These are phyloP conservation scores for Podotricha telesiphe DNA, from an alignment of 2,888 invertebrate genomes.

Conservation along the genomic window DNA sequence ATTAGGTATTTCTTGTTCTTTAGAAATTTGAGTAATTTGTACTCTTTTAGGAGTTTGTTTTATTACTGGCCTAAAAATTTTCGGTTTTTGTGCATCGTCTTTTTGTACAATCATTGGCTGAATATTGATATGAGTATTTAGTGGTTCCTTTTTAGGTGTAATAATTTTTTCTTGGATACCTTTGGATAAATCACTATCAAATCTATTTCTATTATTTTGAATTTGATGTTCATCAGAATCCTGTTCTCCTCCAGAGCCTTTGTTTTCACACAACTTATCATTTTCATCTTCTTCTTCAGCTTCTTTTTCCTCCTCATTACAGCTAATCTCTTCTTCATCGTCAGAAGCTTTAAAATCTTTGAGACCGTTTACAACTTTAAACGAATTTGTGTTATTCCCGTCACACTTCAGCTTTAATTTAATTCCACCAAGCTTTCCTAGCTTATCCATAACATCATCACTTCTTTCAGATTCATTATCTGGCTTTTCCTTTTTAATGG, in stretches of 20 bases:
- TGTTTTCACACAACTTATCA: conserved; percentile 48
- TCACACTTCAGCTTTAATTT: conserved; percentile 78
- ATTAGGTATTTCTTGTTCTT: conserved; percentile 48
- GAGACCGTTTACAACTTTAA: conserved; percentile 76
- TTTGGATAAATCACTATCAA: conserved; percentile 57
- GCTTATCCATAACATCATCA: conserved; percentile 67
- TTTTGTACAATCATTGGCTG: conserved; percentile 49
- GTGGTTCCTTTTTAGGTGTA: conserved; percentile 52
- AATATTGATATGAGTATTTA: conserved; percentile 50
- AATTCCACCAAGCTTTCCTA: conserved; percentile 74
- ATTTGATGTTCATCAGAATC: conserved; percentile 50
- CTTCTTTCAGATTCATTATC: conserved; percentile 50
- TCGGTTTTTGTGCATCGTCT: conserved; percentile 51
- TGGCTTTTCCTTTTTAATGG: conserved; percentile 68
- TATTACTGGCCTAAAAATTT: conserved; percentile 63
- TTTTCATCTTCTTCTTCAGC: conserved; percentile 55
- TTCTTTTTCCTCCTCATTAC: conserved; percentile 59
- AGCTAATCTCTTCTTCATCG: conserved; percentile 67
- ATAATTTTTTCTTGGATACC: conserved; percentile 53
- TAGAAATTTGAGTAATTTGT: conserved; percentile 55
- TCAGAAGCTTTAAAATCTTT: conserved; percentile 76
- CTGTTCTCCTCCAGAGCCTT: conserved; percentile 58
- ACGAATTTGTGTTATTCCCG: conserved; percentile 67
- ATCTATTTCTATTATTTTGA: conserved; percentile 49
- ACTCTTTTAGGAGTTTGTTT: conserved; percentile 77